Conservation (phyloP, 2,113 vertebrate species). For the Pomatostomus ruficeps region DNA sequence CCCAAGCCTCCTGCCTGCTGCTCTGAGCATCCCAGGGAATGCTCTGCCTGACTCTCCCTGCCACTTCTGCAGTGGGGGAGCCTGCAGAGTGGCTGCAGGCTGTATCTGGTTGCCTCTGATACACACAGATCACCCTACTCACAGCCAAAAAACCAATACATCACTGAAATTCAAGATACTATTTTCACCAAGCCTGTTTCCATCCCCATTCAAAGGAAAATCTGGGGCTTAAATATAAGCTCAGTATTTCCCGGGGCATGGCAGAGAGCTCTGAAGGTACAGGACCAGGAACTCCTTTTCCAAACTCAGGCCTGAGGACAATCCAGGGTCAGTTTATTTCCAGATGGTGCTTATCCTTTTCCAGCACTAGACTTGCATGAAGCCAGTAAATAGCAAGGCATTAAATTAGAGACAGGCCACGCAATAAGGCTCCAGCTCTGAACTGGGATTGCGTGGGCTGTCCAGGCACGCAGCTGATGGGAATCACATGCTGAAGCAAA, state of each 20-base stretch:
- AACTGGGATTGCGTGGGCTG: background rate
- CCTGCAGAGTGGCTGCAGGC: background rate
- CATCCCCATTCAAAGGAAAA: background rate
- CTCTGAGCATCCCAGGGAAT: background rate
- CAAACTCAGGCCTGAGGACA: background rate
- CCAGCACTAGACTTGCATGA: background rate
- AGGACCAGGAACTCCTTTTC: background rate
- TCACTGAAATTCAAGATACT: background rate
- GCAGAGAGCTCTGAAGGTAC: background rate
- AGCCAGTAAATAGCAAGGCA: background rate
- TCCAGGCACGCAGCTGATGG: background rate
- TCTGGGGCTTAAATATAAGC: background rate
- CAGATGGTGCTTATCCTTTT: background rate
- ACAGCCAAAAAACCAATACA: background rate
- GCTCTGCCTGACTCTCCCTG: background rate
- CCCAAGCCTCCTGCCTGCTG: background rate
- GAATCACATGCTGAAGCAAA: background rate
- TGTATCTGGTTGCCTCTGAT: background rate
- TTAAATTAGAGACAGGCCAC: background rate
- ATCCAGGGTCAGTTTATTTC: background rate
- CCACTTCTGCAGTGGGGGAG: rapidly evolving
- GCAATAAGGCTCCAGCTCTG: background rate
- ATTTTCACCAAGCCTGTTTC: background rate
- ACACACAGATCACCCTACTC: background rate
- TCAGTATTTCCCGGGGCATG: background rate